Base-by-base conservation (phyloP, 2,113 vertebrate species). In the Tyto alba region DNA sequence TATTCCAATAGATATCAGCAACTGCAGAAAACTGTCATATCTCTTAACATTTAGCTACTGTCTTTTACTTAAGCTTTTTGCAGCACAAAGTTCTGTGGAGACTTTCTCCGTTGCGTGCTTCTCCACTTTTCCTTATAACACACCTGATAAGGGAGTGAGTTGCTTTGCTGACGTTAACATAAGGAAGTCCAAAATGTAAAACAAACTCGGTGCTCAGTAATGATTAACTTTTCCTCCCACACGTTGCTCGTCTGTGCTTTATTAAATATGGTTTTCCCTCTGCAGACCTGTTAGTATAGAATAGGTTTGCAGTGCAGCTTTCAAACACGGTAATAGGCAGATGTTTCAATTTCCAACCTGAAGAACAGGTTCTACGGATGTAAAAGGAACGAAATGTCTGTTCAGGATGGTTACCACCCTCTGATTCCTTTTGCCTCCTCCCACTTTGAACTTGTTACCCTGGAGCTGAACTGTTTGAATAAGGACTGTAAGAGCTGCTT, bases 401-500 rank as follows among this genome's bases (percentile, higher is more conserved):
- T 7, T 47, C n/a, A 4, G 82, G 85, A 16, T 69, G 32, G 95
- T 84, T 90, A 59, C 86, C 94, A 43, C 94, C 96, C 92, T 95
- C 68, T 21, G 75, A 45, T n/a, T 57, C 62, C 88, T 45, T 45
- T 16, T 76, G 82, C 91, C 93, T 97, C 97, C 97, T 97, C 97
- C 97, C 89, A 94, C 96, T 95, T 80, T 95, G 95, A 97, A 97
- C 96, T 97, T 96, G 97, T 97, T 97, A 94, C 97, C 98, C 97
- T 97, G 97, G 96, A 98, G 97, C 97, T 45, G 93, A 97, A 68
- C 96, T 95, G 96, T 96, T 97, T 90, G 97, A 96, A 72, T 78
- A 85, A 93, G 93, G 95, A 47, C 86, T 94, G 64, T 34, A 16
- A 36, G 68, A 91, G 86, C 88, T 56, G 90, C 95, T 90, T 80